phyloP scores from a whole-genome alignment of 2,113 vertebrate genomes.

The Archocentrus centrarchus region DNA sequence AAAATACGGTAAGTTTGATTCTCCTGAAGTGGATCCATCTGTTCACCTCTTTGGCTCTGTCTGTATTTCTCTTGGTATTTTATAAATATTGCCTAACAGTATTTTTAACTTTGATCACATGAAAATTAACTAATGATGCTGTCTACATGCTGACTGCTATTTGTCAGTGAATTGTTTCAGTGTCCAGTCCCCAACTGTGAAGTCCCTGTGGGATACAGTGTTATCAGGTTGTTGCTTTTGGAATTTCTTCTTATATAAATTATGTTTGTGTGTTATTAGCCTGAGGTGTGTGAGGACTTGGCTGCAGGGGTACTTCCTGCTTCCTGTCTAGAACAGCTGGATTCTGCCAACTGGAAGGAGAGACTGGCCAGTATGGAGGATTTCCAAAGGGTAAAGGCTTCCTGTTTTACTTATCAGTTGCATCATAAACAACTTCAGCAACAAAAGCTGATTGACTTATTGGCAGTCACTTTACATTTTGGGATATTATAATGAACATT shows the following conservation, averaged over 20 bases:
- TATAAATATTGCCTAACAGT: not conserved
- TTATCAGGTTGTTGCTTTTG: too few species aligned
- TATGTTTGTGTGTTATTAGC: slow-evolving; percentile 70
- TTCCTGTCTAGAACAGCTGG: slow-evolving; percentile 91
- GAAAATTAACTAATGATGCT: too few species aligned
- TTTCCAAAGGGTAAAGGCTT: slow-evolving; percentile 89
- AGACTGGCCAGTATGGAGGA: slow-evolving; percentile 98
- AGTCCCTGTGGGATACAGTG: not conserved
- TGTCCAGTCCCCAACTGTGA: not conserved
- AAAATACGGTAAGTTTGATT: too few species aligned
- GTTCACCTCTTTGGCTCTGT: too few species aligned
- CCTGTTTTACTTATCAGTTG: not conserved
- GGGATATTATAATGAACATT: not conserved
- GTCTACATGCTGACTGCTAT: too few species aligned
- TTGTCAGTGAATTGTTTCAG: not conserved
- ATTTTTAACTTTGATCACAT: not conserved
- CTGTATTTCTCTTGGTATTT: not conserved
- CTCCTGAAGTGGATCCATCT: too few species aligned
- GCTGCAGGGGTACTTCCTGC: slow-evolving; percentile 91
- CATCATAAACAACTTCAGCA: not conserved
- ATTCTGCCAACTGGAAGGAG: slow-evolving; percentile 98
- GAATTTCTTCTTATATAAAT: not conserved
- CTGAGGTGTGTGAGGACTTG: slow-evolving; percentile 93
- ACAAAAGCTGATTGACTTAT: not conserved
- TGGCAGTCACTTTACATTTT: too few species aligned